Evolutionary conservation across 2,888 invertebrate genomes (phyloP).

Genomic region (Dicranocentrus wangi): DNA sequence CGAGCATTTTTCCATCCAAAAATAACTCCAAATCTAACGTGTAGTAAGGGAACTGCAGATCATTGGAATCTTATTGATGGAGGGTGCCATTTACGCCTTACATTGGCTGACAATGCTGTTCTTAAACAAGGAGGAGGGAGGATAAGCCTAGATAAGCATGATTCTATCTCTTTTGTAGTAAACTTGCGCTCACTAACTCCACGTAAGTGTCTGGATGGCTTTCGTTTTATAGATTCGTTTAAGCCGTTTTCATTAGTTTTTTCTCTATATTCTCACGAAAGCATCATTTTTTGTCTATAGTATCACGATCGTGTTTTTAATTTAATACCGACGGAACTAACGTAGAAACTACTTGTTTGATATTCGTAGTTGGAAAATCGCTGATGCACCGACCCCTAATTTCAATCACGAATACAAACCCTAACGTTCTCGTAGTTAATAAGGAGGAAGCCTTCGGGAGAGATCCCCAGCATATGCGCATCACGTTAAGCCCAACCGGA

Average conservation of each 20-base stretch:
- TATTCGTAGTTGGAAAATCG: conserved; percentile 48
- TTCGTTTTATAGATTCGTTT: background rate
- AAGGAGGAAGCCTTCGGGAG: background rate
- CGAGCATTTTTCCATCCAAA: background rate
- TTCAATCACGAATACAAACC: conserved; percentile 53
- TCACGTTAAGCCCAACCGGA: conserved; percentile 54
- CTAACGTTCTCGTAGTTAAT: conserved; percentile 40
- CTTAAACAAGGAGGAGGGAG: conserved; percentile 46
- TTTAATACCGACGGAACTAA: too few species aligned
- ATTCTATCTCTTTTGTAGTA: conserved; percentile 47
- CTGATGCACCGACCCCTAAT: conserved; percentile 55
- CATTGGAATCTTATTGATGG: conserved; percentile 44
- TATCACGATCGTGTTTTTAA: too few species aligned
- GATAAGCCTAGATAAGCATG: conserved; percentile 50
- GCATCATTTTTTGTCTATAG: too few species aligned
- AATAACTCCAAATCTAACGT: background rate
- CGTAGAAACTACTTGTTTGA: too few species aligned
- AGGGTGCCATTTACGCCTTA: conserved; percentile 55
- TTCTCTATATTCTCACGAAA: too few species aligned
- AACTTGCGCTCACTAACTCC: conserved; percentile 30
- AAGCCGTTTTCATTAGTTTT: too few species aligned
- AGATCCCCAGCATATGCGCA: conserved; percentile 31
- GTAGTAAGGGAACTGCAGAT: background rate
- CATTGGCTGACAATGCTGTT: conserved; percentile 36
- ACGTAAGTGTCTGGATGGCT: conserved; percentile 25